Evolutionary conservation across 1,140 invertebrate genomes (phyloP), one percentile per base, ranked within the genome.

Genomic region (Phymastichus coffea): DNA sequence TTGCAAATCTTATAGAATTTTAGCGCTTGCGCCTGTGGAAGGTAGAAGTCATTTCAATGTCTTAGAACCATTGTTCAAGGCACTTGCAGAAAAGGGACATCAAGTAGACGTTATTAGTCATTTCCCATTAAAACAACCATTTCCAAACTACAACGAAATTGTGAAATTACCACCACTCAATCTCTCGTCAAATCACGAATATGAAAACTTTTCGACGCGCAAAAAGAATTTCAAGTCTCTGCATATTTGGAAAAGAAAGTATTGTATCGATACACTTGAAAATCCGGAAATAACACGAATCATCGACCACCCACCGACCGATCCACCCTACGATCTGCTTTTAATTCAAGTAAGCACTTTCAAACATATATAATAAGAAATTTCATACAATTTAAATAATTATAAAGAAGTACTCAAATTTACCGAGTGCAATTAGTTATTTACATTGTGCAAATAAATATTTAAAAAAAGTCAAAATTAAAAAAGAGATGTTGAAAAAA

Each of bases 41-140:
- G 79, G 76, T 1, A 79, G 76, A 55, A 87, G 85, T 56, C 85
- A 87, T 65, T 79, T 76, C 46, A 77, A 80, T 53, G 75, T 84
- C 37, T 81, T 82, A 17, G 75, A 80, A 26, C 73, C 76, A 0
- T 14, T 84, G 10, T 69, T 84, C 43, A 72, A 78, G 30, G 78
- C 72, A 53, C 54, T 85, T 17, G 82, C 79, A 3, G 60, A 65
- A 12, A 67, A 71, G 17, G 82, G 81, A 44, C 82, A 85, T 57
- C 66, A 80, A 4, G 73, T 84, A 1, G 72, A 73, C 4, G 67
- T 79, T 0, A 47, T 73, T 2, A 70, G 69, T 28, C 68, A 74
- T 44, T 71, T 69, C 43, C 71, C 70, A 15, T 56, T 67, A 7
- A 63, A 66, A n/a, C 17, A 59, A 19, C 63, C 66, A 15, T 26